phyloP scores from a whole-genome alignment of 2,888 invertebrate species.

The Metacarcinus magister region DNA sequence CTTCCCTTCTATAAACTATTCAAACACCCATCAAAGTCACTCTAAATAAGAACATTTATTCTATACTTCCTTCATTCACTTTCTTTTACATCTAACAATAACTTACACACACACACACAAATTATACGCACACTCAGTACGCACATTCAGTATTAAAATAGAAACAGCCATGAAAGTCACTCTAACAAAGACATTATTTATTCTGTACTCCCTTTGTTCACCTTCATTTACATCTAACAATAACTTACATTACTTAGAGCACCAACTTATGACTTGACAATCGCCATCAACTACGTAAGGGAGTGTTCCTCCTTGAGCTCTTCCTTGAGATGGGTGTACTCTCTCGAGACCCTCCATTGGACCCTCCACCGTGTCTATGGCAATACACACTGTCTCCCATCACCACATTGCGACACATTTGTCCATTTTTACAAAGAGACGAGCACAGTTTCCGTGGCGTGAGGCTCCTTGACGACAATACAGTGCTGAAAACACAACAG shows the following conservation, averaged over 20 bases:
- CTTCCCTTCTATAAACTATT: not conserved
- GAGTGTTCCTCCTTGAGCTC: conserved; percentile 49
- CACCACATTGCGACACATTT: conserved; percentile 62
- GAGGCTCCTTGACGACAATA: conserved; percentile 37
- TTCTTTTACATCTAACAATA: not conserved
- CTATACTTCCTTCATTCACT: too few relatives aligned
- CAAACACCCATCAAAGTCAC: not conserved
- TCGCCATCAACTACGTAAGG: not conserved
- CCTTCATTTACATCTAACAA: not conserved
- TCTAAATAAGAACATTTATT: not conserved
- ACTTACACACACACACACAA: not conserved
- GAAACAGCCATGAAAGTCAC: not conserved
- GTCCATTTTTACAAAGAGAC: conserved; percentile 64
- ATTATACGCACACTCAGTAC: not conserved
- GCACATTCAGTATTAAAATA: not conserved
- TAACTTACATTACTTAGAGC: not conserved
- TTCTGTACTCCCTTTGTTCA: too few relatives aligned
- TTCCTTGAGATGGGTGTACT: not conserved
- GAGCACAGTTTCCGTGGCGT: conserved; percentile 61
- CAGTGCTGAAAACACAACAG: not conserved
- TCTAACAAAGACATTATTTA: not conserved
- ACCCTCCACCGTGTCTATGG: conserved; percentile 15
- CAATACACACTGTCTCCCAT: conserved; percentile 29
- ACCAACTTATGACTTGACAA: not conserved
- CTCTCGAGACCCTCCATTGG: not conserved